A percentile compares a stretch with the other conserved stretches of the same genome.
phyloP scores from a whole-genome alignment of 2,113 vertebrate genomes.

The Cheilinus undulatus region DNA sequence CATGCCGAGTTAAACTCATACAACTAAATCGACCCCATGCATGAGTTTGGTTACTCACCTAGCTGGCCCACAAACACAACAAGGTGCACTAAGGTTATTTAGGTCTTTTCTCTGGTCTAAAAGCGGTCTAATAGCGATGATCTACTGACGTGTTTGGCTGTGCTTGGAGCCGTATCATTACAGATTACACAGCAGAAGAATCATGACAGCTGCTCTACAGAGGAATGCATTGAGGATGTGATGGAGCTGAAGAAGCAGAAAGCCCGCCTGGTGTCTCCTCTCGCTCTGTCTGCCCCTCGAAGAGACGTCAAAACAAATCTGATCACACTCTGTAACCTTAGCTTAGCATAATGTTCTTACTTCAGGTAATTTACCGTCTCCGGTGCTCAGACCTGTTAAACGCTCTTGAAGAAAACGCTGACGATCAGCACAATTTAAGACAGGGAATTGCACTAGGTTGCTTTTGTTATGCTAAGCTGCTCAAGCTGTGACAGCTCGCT shows the following conservation, averaged over 20 bases:
- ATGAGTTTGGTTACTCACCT: neutral
- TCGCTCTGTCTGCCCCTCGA: slow-evolving; percentile 37
- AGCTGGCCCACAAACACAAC: neutral
- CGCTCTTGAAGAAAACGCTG: slow-evolving; percentile 48
- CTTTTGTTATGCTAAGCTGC: slow-evolving; percentile 26
- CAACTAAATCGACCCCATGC: neutral
- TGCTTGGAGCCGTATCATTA: slow-evolving; percentile 28
- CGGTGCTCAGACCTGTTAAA: slow-evolving; percentile 32
- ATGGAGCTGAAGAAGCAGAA: slow-evolving; percentile 55
- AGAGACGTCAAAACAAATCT: slow-evolving; percentile 57
- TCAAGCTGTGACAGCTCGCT: slow-evolving; percentile 10
- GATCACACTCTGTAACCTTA: slow-evolving; percentile 46
- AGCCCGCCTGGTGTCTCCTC: slow-evolving; percentile 23
- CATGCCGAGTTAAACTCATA: neutral
- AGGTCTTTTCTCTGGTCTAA: neutral
- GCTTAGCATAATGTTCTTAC: slow-evolving; percentile 46
- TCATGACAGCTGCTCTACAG: slow-evolving; percentile 40
- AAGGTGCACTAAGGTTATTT: neutral
- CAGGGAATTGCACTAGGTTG: slow-evolving; percentile 9
- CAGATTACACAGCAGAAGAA: slow-evolving; percentile 26
- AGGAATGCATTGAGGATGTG: slow-evolving; percentile 30
- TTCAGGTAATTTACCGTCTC: slow-evolving; percentile 53
- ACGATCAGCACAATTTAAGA: slow-evolving; percentile 25
- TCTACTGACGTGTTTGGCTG: slow-evolving; percentile 3
- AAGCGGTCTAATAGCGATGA: slow-evolving; percentile 11